These are phyloP conservation scores for Chaetodon trifasciatus DNA, from an alignment of 2,797 vertebrate species.

Conservation along the genomic window DNA sequence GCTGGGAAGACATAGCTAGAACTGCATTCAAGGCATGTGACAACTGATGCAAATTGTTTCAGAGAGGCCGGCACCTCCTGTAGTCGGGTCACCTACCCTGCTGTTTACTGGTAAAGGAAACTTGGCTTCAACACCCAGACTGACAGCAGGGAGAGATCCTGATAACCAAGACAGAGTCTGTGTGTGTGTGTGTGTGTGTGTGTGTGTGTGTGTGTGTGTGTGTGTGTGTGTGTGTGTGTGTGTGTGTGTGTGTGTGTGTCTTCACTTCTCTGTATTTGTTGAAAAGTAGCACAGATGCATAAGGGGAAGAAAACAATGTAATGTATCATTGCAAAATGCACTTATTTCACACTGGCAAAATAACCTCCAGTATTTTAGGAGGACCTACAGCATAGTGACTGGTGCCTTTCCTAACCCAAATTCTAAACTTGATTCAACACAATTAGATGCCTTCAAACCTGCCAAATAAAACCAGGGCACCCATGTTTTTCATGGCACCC, in stretches of 20 bases:
- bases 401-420: background rate
- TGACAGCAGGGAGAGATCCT: constrained; percentile 35
- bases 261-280: too few species aligned
- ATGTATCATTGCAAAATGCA: background rate
- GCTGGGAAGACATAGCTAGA: background rate
- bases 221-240: too few species aligned
- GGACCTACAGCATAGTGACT: background rate
- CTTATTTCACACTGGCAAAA: background rate
- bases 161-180: constrained; percentile 27
- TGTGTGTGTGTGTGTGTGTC: too few species aligned
- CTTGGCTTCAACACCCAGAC: constrained; percentile 29
- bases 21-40: constrained; percentile 7
- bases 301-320: background rate
- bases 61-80: constrained; percentile 23
- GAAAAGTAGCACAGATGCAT: background rate
- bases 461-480: background rate
- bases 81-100: constrained; percentile 21
- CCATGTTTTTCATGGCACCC: background rate
- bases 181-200: background rate
- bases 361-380: background rate
- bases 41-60: constrained; percentile 25
- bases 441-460: background rate
- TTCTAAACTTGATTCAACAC: background rate
- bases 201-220: background rate
- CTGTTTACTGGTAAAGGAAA: constrained; percentile 20